Base-by-base conservation (phyloP, 2,888 invertebrate genomes). In the Synanthedon tipuliformis region DNA sequence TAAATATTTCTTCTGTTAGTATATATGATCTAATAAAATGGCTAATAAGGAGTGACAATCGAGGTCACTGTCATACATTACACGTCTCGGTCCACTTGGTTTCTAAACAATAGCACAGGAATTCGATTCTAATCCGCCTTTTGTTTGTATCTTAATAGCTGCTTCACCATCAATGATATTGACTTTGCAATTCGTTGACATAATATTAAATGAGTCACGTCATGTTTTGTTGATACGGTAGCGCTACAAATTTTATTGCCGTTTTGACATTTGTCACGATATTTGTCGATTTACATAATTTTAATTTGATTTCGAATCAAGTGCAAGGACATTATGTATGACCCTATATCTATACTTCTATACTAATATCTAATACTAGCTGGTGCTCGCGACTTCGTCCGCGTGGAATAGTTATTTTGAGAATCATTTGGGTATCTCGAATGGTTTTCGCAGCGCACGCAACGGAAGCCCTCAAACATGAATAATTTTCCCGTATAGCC, bases 41-140 rank as follows among this genome's bases (percentile, higher is more conserved):
- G 18, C 16, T 49, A 61, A 61, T 55, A 55, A 56, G 59, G 60
- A 63, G 55, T 63, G 61, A 64, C 66, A 64, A 56, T 56, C 63
- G 64, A 68, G 64, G 67, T 62, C 66, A 61, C 57, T 64, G 64
- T 62, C 65, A 62, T 65, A 64, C 59, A 63, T 64, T 61, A 60
- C 60, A 60, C 54, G 61, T 56, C 55, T 58, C 59, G 59, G 56
- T 54, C 59, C 61, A 64, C 55, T 59, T 55, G 64, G 60, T 61
- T 58, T 61, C 59, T 57, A 13, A 62, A 68, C 66, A 68, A 66
- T 68, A 53, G 63, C 50, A 41, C 41, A 57, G 58, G 57, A 59
- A 59, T 60, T 58, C 52, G 51, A 58, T 54, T 51, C 48, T 51
- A 52, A 54, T 50, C 50, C 51, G 54, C 48, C 56, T 53, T 55